Evolutionary conservation across 2,888 invertebrate genomes (phyloP).

Genomic region (Aradus depressus): DNA sequence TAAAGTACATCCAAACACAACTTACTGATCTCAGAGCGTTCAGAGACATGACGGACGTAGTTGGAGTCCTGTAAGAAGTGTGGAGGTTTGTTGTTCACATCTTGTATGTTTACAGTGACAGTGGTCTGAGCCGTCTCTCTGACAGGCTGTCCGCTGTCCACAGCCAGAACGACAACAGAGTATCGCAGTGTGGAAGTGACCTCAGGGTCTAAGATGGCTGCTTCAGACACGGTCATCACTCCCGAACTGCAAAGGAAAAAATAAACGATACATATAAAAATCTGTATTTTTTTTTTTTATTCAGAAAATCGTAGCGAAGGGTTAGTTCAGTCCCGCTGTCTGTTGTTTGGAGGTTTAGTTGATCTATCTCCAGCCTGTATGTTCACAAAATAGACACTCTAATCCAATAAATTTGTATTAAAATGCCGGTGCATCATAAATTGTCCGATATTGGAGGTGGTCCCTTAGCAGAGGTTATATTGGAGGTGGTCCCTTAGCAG

Average conservation of each 20-base stretch:
- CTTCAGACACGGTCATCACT: slow-evolving; percentile 56
- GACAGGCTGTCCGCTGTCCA: slow-evolving; percentile 61
- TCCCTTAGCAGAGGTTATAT: no score
- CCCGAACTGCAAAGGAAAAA: slow-evolving; percentile 45
- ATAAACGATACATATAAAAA: slow-evolving; percentile 2
- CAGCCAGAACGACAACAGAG: slow-evolving; percentile 59
- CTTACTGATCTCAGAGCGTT: slow-evolving; percentile 48
- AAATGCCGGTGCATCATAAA: no score
- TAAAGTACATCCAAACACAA: not conserved
- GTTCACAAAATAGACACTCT: no score
- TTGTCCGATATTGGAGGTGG: no score
- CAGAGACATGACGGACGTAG: slow-evolving; percentile 49
- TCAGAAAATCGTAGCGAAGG: no score
- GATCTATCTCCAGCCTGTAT: no score
- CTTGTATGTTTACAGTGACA: slow-evolving; percentile 57
- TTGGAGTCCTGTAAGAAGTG: slow-evolving; percentile 54
- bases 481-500: no score
- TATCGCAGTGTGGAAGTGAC: slow-evolving; percentile 39
- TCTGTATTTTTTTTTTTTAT: not conserved
- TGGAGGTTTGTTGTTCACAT: slow-evolving; percentile 74
- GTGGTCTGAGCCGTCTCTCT: slow-evolving; percentile 68
- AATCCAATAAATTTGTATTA: no score
- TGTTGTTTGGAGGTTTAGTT: no score
- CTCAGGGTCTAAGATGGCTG: slow-evolving; percentile 58
- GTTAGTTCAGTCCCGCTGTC: no score